A percentile compares a stretch with the other conserved stretches of the same genome.
Conservation (phyloP, 2,797 vertebrate genomes). For the Cryptoprocta ferox region DNA sequence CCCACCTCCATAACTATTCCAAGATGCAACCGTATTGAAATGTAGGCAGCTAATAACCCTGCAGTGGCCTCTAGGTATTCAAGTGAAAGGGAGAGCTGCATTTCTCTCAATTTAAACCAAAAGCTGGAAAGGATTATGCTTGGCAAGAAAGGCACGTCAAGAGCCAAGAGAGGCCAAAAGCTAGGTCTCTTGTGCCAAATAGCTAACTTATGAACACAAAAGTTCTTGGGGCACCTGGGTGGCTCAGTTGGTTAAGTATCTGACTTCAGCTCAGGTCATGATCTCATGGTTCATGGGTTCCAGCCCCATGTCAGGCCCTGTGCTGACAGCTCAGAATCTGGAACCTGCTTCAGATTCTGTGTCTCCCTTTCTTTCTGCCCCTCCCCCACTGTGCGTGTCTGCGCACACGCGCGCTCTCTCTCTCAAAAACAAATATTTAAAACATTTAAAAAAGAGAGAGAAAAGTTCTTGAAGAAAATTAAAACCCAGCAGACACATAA, state of each 20-base stretch:
- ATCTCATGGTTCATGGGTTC: too few species aligned
- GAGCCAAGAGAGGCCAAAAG: not conserved
- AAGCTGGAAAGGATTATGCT: not conserved
- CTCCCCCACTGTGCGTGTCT: too few species aligned
- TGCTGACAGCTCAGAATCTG: too few species aligned
- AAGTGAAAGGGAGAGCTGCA: not conserved
- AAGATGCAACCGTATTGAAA: not conserved
- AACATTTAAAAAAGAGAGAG: too few species aligned
- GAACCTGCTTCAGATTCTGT: too few species aligned
- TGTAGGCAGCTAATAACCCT: not conserved
- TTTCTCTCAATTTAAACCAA: not conserved
- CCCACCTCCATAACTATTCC: not conserved
- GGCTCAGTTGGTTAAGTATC: too few species aligned
- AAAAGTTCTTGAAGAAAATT: not conserved
- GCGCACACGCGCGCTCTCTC: too few species aligned
- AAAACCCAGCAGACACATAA: not conserved
- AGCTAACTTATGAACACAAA: not conserved
- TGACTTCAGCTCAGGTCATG: too few species aligned
- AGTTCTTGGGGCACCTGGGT: too few species aligned
- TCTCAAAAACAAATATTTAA: too few species aligned
- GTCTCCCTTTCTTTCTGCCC: too few species aligned
- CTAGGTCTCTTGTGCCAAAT: not conserved
- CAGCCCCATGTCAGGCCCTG: too few species aligned
- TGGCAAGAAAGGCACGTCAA: not conserved
- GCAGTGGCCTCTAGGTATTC: not conserved